Base-by-base conservation (phyloP, 2,888 invertebrate species). In the Cacoxenus indagator region DNA sequence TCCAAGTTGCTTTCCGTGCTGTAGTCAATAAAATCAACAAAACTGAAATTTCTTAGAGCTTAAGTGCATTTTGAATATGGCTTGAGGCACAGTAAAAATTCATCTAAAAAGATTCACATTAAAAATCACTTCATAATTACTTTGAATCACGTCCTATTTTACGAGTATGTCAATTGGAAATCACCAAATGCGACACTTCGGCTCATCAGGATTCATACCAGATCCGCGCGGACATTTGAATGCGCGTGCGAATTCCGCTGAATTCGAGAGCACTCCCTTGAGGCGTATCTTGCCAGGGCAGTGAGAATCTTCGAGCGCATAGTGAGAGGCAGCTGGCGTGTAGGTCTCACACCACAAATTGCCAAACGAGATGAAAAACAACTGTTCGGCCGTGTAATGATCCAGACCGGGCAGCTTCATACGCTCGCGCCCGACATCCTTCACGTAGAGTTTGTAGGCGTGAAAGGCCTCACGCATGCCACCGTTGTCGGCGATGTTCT, bases 281-380 rank as follows among this genome's bases (percentile, higher is more conserved):
- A 95, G 91, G 24, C 95, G 89, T 71, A 94, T 89, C 74, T 90
- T 89, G 27, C 92, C 92, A 0, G 95, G 95, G 70, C 93, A 92
- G 81, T 95, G 95, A 61, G 92, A 91, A 77, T 95, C 95, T 68
- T 91, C 90, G 2, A 94, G 84, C 70, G 93, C 92, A 74, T 90
- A 90, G 55, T 89, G 89, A 8, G 93, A 85, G 0, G 93, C 91
- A 31, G 91, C 91, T 27, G 89, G 89, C 43, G 92, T 93, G 73
- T 91, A 91, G 31, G 92, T 91, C 84, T 95, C 95, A 85, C 96
- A 96, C 96, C 96, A 96, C 11, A 96, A 89, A 87, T 95, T 95
- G 45, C 93, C 95, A 87, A 92, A 95, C 0, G 94, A 91, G 29
- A 96, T 89, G 86, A 95, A 96, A 85, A 96, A 92, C 70, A 96